Evolutionary conservation across 2,888 invertebrate species (phyloP).

Genomic region (Steinernema hermaphroditum): DNA sequence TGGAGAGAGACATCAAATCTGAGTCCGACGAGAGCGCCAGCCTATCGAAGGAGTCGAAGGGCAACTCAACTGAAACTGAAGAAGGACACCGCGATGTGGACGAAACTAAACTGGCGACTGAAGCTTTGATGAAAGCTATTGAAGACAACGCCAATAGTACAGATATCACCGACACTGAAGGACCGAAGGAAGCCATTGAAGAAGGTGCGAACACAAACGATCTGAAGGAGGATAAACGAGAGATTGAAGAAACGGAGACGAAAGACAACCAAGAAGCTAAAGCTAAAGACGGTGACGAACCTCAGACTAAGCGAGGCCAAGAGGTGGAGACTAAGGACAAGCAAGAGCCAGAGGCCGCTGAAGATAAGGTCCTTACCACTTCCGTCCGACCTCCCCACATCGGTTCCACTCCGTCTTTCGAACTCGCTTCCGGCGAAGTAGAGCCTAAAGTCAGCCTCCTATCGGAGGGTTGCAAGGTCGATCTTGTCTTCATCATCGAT

Average conservation of each 20-base stretch:
- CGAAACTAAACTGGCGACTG: not conserved
- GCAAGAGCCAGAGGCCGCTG: not conserved
- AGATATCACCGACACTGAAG: not conserved
- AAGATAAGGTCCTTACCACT: not conserved
- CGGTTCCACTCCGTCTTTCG: slow-evolving; percentile 16
- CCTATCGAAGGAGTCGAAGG: not conserved
- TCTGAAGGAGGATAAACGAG: slow-evolving; percentile 11
- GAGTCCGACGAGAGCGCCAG: not conserved
- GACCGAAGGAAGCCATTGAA: not conserved
- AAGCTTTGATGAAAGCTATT: slow-evolving; percentile 17
- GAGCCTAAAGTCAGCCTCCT: slow-evolving; percentile 11
- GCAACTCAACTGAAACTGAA: not conserved
- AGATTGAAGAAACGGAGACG: not conserved
- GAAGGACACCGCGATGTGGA: not conserved
- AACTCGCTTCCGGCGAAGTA: slow-evolving; percentile 7
- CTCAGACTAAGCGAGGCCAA: too few species aligned
- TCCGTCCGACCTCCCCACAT: slow-evolving; percentile 15
- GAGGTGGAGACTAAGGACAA: not conserved
- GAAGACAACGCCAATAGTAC: not conserved
- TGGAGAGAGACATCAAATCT: slow-evolving; percentile 27
- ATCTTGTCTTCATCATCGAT: slow-evolving; percentile 58
- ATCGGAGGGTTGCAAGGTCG: slow-evolving; percentile 45
- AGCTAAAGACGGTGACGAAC: not conserved
- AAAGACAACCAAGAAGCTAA: not conserved
- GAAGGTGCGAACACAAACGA: too few species aligned